Evolutionary conservation across 2,888 invertebrate species (phyloP), one percentile per base, ranked within the genome.

Genomic region (Cephus pulcher): DNA sequence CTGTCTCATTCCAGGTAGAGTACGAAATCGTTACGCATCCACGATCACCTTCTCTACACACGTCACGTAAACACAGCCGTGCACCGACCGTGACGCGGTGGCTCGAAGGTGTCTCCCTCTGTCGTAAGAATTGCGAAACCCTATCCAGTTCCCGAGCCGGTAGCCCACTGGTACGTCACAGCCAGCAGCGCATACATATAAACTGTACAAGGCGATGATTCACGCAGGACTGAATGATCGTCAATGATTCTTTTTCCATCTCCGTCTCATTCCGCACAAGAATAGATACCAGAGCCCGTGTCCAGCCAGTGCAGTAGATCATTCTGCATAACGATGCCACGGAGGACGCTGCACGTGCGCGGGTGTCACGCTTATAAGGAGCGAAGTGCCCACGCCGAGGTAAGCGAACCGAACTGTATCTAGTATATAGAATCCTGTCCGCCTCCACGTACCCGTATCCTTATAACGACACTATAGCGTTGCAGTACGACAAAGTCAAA

Each of bases 321-420:
- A 56, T 56, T 23, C 56, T 23, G 23, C 23, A 56, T 56, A 56
- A 56, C 1, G 56, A 56, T 56, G 56, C 56, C 23, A 56, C 56
- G 56, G 56, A 56, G 56, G 56, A 9, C 9, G 23, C 56, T 56
- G 56, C 56, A 71, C 71, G 75, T 56, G 80, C 76, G 85, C 85
- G 84, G 83, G 85, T 86, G 88, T 87, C 85, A 82, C 79, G 83
- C 88, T 74, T 86, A 88, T 88, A 88, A 86, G 87, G 88, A 84
- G 84, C 76, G 84, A 79, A 78, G 80, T 83, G 83, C 83, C 84
- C 81, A 84, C 84, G 84, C 83, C 56, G 79, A 76, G 35, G 79
- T 34, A 76, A 80, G 80, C 79, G 80, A 77, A 78, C 78, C 80
- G 82, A 77, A 79, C 75, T 78, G 74, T 81, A 75, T 80, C 77